Conservation (phyloP, 2,888 invertebrate genomes). For the Amaurobius ferox region DNA sequence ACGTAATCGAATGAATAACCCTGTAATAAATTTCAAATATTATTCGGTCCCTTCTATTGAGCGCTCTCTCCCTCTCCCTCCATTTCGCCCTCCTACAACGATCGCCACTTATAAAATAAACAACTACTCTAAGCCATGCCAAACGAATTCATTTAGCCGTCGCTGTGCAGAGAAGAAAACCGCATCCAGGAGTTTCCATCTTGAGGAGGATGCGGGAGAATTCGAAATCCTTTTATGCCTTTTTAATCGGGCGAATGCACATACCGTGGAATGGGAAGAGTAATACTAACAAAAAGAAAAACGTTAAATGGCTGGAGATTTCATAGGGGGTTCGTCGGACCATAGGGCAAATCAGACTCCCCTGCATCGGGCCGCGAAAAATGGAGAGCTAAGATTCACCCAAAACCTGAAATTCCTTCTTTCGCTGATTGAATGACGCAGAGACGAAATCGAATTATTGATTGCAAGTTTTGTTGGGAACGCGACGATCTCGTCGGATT, state of each 20-base stretch:
- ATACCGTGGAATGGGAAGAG: background rate
- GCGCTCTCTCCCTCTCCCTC: no score
- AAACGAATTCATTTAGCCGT: constrained; percentile 11
- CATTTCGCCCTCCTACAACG: background rate
- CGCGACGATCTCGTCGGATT: constrained; percentile 39
- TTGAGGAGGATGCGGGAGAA: background rate
- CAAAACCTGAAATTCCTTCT: no score
- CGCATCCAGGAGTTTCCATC: no score
- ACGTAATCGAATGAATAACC: no score
- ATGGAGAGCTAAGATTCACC: no score
- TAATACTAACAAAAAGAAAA: constrained; percentile 16
- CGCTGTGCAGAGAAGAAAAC: no score
- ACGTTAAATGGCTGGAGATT: constrained; percentile 51
- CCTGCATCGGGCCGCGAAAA: no score
- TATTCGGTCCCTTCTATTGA: no score
- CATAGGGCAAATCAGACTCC: no score
- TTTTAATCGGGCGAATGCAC: constrained; percentile 63
- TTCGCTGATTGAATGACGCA: constrained; percentile 69
- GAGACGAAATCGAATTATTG: constrained; percentile 69
- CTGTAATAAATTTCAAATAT: no score
- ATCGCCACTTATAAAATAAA: constrained; percentile 8
- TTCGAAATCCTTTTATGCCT: constrained; percentile 64
- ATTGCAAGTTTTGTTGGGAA: constrained; percentile 66
- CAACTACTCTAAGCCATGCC: background rate
- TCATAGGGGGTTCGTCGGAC: constrained; percentile 26